Evolutionary conservation across 2,113 vertebrate genomes (phyloP).

Genomic region (Alligator sinensis): DNA sequence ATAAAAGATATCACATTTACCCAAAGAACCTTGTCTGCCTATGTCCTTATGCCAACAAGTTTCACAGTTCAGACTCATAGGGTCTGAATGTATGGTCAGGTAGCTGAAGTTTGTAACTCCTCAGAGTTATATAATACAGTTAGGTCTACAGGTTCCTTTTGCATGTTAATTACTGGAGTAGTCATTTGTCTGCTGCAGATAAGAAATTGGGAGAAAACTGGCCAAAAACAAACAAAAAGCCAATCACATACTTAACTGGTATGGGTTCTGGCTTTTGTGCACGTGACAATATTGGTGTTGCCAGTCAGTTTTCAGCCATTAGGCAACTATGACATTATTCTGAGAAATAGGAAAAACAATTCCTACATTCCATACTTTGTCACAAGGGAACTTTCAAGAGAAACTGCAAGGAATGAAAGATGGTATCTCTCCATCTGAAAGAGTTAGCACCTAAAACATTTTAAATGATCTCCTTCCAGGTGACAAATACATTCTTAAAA

Average conservation of each 20-base stretch:
- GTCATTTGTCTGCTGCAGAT: conserved; percentile 33
- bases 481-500: background rate
- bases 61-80: background rate
- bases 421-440: background rate
- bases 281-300: conserved; percentile 16
- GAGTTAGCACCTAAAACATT: background rate
- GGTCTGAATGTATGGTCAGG: background rate
- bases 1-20: no score
- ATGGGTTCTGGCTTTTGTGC: background rate
- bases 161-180: conserved; percentile 57
- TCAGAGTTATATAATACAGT: conserved; percentile 32
- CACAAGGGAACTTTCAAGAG: background rate
- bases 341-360: background rate
- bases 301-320: background rate
- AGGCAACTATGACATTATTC: conserved; percentile 15
- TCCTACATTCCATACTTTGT: background rate
- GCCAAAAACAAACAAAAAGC: background rate
- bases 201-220: conserved; percentile 19
- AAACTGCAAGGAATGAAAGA: background rate
- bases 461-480: background rate
- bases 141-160: conserved; percentile 50
- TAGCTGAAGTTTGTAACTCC: conserved; percentile 37
- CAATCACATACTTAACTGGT: conserved; percentile 19
- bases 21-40: no score
- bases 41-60: background rate